Evolutionary conservation across 2,888 invertebrate species (phyloP), one percentile per base, ranked within the genome.

Genomic region (Aphrophora alni): DNA sequence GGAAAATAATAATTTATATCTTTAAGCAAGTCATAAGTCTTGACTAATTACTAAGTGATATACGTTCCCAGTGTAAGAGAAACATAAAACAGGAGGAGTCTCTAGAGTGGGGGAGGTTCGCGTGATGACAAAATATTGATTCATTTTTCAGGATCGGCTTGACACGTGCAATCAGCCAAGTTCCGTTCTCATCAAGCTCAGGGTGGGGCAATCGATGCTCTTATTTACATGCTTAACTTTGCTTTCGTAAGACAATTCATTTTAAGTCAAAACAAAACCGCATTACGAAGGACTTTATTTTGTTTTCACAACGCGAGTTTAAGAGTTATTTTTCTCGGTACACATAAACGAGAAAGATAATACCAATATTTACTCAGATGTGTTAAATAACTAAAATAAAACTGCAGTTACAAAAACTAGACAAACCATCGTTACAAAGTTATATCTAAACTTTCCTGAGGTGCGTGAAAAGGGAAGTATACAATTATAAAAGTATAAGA

Each of bases 91-190:
- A 44, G 44, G 44, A 44, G 21, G 38, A 38, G 38, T 70, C 5
- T 14, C n/a, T n/a, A 74, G 72, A 72, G 33, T 7, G 44, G 59
- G 59, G 59, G 59, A 44, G 21, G 72, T 73, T 80, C 74, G 81
- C 81, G 81, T 81, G 81, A 78, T 70, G 78, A 74, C 81, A 81
- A 81, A 81, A 81, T 81, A 81, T 81, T 81, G 81, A 81, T 81
- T 81, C 81, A 81, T 81, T 81, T 81, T 81, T 81, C 78, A 81
- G 81, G 75, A 81, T 81, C 81, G 75, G 26, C 78, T 81, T 78
- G 81, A 81, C 81, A 81, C 81, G 81, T 81, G 81, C 78, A 78
- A 81, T 81, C 78, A 81, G 70, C 75, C 72, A 10, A 21, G 59
- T 59, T 59, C 59, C 59, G 59, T 59, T 59, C 59, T 59, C 59